Evolutionary conservation across 2,888 invertebrate species (phyloP).

Genomic region (Biston stratarius): DNA sequence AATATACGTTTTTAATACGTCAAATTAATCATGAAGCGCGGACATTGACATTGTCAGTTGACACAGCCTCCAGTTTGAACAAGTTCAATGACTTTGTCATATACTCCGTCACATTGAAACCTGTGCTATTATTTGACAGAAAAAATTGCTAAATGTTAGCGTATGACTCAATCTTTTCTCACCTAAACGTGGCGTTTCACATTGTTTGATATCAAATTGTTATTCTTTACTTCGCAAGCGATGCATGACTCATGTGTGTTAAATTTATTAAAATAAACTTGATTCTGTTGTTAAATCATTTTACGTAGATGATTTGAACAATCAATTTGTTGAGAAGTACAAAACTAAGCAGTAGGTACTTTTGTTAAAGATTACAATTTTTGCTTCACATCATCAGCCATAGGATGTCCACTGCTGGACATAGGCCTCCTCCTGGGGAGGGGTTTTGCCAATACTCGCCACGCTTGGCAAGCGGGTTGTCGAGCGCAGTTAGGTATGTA

Average conservation of each 20-base stretch:
- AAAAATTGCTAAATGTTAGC: constrained; percentile 26
- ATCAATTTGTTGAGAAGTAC: neutral
- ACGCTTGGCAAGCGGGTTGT: too few species aligned
- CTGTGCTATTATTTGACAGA: constrained; percentile 30
- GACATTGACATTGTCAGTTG: constrained; percentile 42
- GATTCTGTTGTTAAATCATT: neutral
- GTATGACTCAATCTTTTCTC: constrained; percentile 37
- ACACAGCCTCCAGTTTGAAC: constrained; percentile 35
- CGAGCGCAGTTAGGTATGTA: too few species aligned
- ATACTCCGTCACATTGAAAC: constrained; percentile 12
- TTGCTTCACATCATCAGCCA: too few species aligned
- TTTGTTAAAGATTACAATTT: neutral
- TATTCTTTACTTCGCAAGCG: constrained; percentile 27
- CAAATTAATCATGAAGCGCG: constrained; percentile 35
- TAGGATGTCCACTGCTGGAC: too few species aligned
- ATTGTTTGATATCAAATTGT: constrained; percentile 34
- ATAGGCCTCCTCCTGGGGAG: too few species aligned
- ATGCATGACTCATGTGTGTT: constrained; percentile 29
- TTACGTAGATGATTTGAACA: neutral
- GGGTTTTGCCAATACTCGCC: too few species aligned
- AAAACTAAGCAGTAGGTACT: neutral
- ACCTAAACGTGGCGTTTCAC: constrained; percentile 21
- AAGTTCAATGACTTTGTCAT: constrained; percentile 43
- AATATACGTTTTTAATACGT: constrained; percentile 27
- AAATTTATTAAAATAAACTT: constrained; percentile 25